Percentiles rank a stretch among this genome's conserved stretches.
These are phyloP conservation scores for Hydropsyche tenuis DNA, from an alignment of 1,140 invertebrate genomes.

Conservation along the genomic window DNA sequence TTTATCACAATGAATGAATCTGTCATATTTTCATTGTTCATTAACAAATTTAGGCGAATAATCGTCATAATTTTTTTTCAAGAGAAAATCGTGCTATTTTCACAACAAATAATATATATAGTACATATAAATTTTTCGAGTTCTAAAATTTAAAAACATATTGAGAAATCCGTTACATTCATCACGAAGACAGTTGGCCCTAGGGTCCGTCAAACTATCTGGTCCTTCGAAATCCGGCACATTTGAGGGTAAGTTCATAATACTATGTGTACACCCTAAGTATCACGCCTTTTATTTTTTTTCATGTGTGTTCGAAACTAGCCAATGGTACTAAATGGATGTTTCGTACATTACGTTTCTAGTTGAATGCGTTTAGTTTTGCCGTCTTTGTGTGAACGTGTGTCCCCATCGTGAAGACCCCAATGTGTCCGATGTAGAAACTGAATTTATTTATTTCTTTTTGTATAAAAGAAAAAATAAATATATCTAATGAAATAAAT, in stretches of 20 bases:
- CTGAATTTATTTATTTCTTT: too few species aligned
- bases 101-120: neutral
- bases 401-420: neutral
- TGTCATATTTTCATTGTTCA: too few species aligned
- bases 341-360: conserved; percentile 29
- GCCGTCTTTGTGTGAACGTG: neutral
- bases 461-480: too few species aligned
- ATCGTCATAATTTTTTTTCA: too few species aligned
- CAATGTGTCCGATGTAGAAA: too few species aligned
- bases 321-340: conserved; percentile 35
- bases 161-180: conserved; percentile 11
- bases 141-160: neutral
- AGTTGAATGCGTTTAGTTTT: conserved; percentile 25
- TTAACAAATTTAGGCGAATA: too few species aligned
- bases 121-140: neutral
- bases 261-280: conserved; percentile 11
- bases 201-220: too few species aligned
- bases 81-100: too few species aligned
- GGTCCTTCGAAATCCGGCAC: too few species aligned
- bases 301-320: conserved; percentile 22
- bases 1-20: too few species aligned
- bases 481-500: too few species aligned
- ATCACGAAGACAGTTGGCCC: too few species aligned
- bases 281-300: conserved; percentile 43
- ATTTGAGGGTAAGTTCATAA: conserved; percentile 47